A percentile compares a stretch with the other conserved stretches of the same genome.
phyloP scores from a whole-genome alignment of 2,113 vertebrate species.

The Rhipidura dahli region DNA sequence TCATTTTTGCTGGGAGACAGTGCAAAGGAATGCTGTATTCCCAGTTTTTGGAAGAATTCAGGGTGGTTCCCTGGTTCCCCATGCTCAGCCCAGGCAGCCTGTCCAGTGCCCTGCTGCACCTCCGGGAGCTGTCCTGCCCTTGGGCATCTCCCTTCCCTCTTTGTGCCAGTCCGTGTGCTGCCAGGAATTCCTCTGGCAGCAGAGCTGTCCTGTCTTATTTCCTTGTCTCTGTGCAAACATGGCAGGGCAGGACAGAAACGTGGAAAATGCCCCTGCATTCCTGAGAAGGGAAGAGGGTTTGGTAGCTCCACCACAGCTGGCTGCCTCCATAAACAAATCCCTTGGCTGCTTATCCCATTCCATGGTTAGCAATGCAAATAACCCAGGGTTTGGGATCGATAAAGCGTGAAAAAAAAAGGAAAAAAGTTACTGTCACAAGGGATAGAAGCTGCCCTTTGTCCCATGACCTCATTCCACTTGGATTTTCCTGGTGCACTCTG shows the following conservation, averaged over 20 bases:
- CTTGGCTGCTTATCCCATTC: neutral
- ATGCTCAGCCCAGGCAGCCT: neutral
- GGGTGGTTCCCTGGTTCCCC: neutral
- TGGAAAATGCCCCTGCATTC: neutral
- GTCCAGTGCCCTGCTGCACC: neutral
- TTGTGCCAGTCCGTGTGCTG: neutral
- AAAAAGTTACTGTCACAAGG: neutral
- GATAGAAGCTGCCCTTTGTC: neutral
- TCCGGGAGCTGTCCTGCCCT: neutral
- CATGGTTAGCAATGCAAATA: neutral
- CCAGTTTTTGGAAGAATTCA: neutral
- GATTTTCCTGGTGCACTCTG: neutral
- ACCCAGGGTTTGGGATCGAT: neutral
- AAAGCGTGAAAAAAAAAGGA: neutral
- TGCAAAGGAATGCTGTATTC: neutral
- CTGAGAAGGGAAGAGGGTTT: neutral
- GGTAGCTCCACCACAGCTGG: neutral
- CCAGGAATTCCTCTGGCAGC: neutral
- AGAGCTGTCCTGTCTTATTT: neutral
- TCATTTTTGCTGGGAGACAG: neutral
- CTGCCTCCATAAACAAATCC: neutral
- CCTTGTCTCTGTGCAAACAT: neutral
- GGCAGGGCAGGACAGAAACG: neutral
- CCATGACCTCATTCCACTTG: neutral
- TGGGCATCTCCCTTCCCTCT: neutral